These are phyloP conservation scores for Nephrotoma guestfalica DNA, from an alignment of 2,888 invertebrate genomes.

Conservation along the genomic window DNA sequence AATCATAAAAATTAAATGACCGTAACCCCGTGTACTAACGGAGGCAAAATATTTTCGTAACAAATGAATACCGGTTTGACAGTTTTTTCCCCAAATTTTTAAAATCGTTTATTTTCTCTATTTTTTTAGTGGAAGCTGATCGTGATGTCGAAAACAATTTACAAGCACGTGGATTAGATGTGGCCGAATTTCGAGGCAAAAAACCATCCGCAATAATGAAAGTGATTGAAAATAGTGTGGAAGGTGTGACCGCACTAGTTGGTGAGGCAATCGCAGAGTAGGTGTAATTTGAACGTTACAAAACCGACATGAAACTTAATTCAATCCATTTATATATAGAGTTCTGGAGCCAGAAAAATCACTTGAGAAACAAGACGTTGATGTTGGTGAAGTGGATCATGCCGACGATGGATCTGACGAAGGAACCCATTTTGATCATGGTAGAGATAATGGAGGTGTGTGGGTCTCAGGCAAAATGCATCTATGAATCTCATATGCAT, in stretches of 20 bases:
- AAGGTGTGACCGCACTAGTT: constrained; percentile 27
- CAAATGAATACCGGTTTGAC: neutral
- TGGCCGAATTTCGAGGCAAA: constrained; percentile 22
- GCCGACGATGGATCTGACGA: constrained; percentile 23
- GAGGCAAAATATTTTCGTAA: neutral
- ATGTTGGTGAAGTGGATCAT: constrained; percentile 12
- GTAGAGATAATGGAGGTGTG: constrained; percentile 25
- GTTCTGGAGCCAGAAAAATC: neutral
- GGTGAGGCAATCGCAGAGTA: constrained; percentile 29
- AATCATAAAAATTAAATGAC: neutral
- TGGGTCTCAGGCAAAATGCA: constrained; percentile 12
- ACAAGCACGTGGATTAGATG: constrained; percentile 26
- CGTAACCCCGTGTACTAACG: neutral
- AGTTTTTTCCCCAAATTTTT: neutral
- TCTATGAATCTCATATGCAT: constrained; percentile 11
- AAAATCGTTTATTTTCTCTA: neutral
- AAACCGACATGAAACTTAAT: neutral
- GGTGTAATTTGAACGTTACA: constrained; percentile 11
- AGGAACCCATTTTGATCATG: constrained; percentile 20
- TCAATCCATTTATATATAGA: neutral
- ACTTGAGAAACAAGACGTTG: neutral
- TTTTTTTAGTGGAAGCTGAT: constrained; percentile 28
- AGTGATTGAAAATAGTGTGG: constrained; percentile 29
- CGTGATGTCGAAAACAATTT: constrained; percentile 24
- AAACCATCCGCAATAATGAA: constrained; percentile 30